These are phyloP conservation scores for Thymelicus acteon DNA, from an alignment of 2,888 invertebrate genomes.

Conservation along the genomic window DNA sequence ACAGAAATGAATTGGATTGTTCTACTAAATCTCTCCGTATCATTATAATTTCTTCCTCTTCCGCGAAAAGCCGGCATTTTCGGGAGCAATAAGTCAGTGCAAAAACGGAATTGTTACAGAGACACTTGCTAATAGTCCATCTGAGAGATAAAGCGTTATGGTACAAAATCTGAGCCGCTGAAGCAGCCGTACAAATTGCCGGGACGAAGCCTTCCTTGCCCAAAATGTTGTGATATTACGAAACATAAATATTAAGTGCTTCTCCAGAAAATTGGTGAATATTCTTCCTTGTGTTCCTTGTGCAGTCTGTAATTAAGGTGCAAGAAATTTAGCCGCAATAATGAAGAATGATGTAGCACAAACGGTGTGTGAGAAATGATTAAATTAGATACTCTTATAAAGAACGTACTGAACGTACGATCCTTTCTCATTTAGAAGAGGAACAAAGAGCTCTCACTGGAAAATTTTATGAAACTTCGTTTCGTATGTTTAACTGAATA, in stretches of 20 bases:
- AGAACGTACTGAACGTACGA: not conserved
- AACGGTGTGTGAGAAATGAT: not conserved
- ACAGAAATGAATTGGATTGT: not conserved
- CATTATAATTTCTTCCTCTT: constrained; percentile 4
- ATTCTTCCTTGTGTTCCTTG: not conserved
- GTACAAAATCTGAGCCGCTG: constrained; percentile 7
- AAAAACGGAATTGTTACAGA: constrained; percentile 13
- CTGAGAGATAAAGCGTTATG: constrained; percentile 4
- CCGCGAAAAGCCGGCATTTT: not conserved
- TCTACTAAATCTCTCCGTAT: not conserved
- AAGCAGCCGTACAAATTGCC: constrained; percentile 6
- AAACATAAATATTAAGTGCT: not conserved
- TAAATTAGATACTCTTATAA: not conserved
- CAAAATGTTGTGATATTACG: constrained; percentile 5
- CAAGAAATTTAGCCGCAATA: not conserved
- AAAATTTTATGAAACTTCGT: not conserved
- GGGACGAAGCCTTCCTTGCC: not conserved
- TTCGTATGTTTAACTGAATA: not conserved
- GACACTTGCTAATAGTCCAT: constrained; percentile 13
- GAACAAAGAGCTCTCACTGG: not conserved
- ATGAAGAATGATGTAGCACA: not conserved
- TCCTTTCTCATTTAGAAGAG: not conserved
- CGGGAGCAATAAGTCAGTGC: constrained; percentile 9
- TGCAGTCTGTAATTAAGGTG: not conserved
- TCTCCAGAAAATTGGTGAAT: not conserved